These are phyloP conservation scores for Tympanuchus pallidicinctus DNA, from an alignment of 2,113 vertebrate genomes.

Conservation along the genomic window DNA sequence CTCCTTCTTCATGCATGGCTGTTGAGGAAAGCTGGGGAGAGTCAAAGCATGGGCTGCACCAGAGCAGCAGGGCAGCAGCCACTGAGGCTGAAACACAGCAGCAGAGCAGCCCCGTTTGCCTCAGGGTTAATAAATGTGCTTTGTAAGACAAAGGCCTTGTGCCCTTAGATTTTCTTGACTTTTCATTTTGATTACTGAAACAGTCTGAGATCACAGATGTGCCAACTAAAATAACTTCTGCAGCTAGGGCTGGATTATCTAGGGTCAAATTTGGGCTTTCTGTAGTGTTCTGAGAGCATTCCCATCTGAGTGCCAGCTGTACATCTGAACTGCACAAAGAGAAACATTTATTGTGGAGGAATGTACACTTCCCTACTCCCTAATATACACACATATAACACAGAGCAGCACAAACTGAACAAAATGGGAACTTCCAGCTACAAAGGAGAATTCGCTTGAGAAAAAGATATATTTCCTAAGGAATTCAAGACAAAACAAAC, in stretches of 20 bases:
- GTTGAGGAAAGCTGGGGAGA: not conserved
- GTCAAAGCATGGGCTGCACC: not conserved
- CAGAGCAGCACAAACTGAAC: not conserved
- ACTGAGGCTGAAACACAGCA: not conserved
- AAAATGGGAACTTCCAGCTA: not conserved
- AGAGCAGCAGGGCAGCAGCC: not conserved
- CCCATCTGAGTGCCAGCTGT: not conserved
- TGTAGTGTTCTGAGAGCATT: not conserved
- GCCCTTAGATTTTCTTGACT: not conserved
- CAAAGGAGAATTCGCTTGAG: not conserved
- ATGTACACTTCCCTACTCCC: not conserved
- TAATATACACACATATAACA: not conserved
- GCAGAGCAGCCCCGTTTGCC: not conserved
- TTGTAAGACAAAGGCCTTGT: not conserved
- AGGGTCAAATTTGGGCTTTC: not conserved
- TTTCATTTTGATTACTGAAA: not conserved
- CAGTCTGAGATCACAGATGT: not conserved
- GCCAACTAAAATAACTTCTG: not conserved
- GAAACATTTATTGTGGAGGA: not conserved
- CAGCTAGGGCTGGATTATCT: not conserved
- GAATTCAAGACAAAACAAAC: conserved; percentile 51
- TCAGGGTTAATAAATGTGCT: not conserved
- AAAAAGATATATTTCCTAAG: not conserved
- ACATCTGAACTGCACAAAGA: not conserved
- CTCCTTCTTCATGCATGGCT: not conserved